phyloP scores from a whole-genome alignment of 1,140 invertebrate species.

The Charaxes varanes region DNA sequence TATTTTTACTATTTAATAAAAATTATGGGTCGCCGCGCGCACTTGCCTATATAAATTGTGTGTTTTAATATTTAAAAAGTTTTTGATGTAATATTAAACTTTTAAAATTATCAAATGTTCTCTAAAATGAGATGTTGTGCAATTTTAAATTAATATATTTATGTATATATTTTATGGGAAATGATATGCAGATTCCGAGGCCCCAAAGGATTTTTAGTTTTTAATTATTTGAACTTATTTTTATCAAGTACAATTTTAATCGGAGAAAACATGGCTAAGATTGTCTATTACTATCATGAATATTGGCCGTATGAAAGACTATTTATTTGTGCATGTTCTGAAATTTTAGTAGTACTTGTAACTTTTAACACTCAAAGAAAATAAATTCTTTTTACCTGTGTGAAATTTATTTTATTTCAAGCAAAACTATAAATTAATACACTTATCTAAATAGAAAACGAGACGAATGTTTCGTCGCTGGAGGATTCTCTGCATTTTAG shows the following conservation, averaged over 20 bases:
- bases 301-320: conserved; percentile 1
- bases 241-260: conserved; percentile 10
- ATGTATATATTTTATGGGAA: conserved; percentile 17
- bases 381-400: conserved; percentile 58
- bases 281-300: conserved; percentile 1
- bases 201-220: conserved; percentile 43
- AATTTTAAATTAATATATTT: conserved; percentile 26
- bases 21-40: conserved; percentile 21
- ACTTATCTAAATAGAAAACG: conserved; percentile 3
- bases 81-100: conserved; percentile 24
- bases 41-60: conserved; percentile 15
- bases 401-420: conserved; percentile 40
- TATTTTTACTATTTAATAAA: conserved; percentile 28
- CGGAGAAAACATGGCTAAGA: no score
- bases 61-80: conserved; percentile 28
- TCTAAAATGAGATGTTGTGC: conserved; percentile 25
- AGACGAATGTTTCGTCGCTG: not conserved
- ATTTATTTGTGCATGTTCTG: conserved; percentile 10
- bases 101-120: conserved; percentile 19
- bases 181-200: conserved; percentile 52
- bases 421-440: not conserved
- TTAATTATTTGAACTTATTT: conserved; percentile 25
- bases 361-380: conserved; percentile 36
- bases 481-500: no score
- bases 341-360: conserved; percentile 33